These are phyloP conservation scores for Ptychoptera albimana DNA, from an alignment of 2,888 invertebrate species.

Conservation along the genomic window DNA sequence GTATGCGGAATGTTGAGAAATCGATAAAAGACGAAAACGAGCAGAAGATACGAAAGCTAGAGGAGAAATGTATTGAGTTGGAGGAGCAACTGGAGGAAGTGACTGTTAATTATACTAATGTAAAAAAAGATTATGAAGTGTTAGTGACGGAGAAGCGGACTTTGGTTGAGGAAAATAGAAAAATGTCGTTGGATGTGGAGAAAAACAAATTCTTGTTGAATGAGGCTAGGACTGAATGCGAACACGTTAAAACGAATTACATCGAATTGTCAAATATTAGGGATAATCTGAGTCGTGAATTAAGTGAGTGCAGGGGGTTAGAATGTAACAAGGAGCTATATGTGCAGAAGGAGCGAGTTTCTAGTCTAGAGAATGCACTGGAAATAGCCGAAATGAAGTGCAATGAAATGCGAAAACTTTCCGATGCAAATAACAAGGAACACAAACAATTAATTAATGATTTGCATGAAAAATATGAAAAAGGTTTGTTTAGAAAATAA, in stretches of 20 bases:
- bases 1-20: conserved; percentile 28
- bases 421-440: conserved; percentile 34
- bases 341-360: conserved; percentile 37
- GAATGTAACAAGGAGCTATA: conserved; percentile 35
- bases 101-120: conserved; percentile 33
- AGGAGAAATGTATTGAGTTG: conserved; percentile 32
- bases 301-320: conserved; percentile 36
- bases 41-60: conserved; percentile 32
- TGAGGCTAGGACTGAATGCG: conserved; percentile 37
- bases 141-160: conserved; percentile 18
- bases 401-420: conserved; percentile 30
- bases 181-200: conserved; percentile 31
- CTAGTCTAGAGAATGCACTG: conserved; percentile 32
- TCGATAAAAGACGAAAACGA: conserved; percentile 30
- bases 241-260: conserved; percentile 37
- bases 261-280: conserved; percentile 42
- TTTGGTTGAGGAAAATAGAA: conserved; percentile 18
- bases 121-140: conserved; percentile 20
- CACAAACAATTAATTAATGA: conserved; percentile 21
- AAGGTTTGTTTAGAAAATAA: conserved; percentile 13
- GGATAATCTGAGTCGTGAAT: conserved; percentile 38
- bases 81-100: conserved; percentile 33
- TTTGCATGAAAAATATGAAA: conserved; percentile 19
- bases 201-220: conserved; percentile 35
- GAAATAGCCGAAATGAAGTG: conserved; percentile 24